Base-by-base conservation (phyloP, 2,797 vertebrate species). In the Scolopax rusticola region DNA sequence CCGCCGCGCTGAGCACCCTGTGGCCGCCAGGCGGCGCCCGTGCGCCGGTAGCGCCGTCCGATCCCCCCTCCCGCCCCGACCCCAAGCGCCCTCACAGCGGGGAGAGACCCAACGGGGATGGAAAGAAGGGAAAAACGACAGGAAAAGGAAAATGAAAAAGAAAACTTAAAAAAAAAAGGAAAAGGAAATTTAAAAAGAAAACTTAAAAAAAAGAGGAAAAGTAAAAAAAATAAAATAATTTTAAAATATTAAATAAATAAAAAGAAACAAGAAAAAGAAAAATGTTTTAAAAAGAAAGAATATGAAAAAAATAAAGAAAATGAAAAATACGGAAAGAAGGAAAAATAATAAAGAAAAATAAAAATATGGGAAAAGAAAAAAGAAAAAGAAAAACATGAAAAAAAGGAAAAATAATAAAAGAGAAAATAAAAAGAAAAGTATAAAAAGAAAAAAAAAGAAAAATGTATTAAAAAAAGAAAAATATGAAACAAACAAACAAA, bases 201-300 rank as follows among this genome's bases (percentile, higher is more conserved):
- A 30, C 5, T 17, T 13, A 8, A 56, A 32, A 19, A 19, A 32
- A 6, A 2, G 6, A 21, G 25, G 1, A 2, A 16, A 32, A 32
- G 0, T 1, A 16, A 41, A 38, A 8, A 9, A 4, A 21, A 28
- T n/a, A n/a, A n/a, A 12, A 6, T 2, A n/a, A 17, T 3, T 16
- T 7, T 17, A 43, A 43, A 43, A 43, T 43, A 43, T 43, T 43
- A 8, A 19, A 9, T 4, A 2, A 23, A 21, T 36, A 36, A 10
- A 10, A 6, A 43, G 41, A 14, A 7, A 23, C 5, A 45, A 8
- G 4, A 23, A 23, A 47, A 47, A 47, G 45, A 47, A 47, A 14
- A 9, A 14, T 16, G 36, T 36, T 36, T 36, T 36, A 3, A 11
- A 8, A n/a, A 7, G 32, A 16, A 53, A 17, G 5, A 45, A 45